Base-by-base conservation (phyloP, 1,140 invertebrate species). In the Rhynchophorus ferrugineus region DNA sequence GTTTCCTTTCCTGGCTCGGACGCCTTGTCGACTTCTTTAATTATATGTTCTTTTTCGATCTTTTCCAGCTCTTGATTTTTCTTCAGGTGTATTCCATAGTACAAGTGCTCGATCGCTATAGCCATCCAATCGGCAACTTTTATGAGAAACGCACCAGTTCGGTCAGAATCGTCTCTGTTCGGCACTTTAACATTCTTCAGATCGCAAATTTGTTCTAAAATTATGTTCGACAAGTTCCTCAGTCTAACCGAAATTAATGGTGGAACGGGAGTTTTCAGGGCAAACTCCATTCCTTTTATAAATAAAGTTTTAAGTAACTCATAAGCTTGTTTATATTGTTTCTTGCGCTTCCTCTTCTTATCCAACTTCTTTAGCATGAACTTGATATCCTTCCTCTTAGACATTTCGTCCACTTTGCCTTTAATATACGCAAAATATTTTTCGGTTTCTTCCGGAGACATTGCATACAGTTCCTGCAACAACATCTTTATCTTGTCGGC, bases 401-500 rank as follows among this genome's bases (percentile, higher is more conserved):
- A 49, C 9, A 45, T 43, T 36, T 54, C 53, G 14, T 48, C 44
- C 3, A 49, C 20, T 29, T 60, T 37, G 8, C 47, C 35, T 44
- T 48, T 58, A 7, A 63, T 22, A 35, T 63, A 45, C 33, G 58
- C 49, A 37, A 67, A 67, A 42, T 67, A 67, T 39, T 54, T 58
- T 17, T 61, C 60, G 0, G 65, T 61, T 55, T 66, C 62, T 49
- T 66, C 64, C 2, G 64, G 62, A 5, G 61, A 60, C 64, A 66
- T 66, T 1, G 62, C 60, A 46, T 61, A 66, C 3, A 60, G 43
- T 49, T 64, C 61, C 19, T 63, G 62, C 17, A 66, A 33, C 17
- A 58, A 49, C 11, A 38, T 35, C 22, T 61, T 61, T 9, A 64
- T 49, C 20, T 49, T 54, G 17, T 61, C 55, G 2, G 57, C 58